Conservation (phyloP, 1,140 invertebrate genomes). For the Aphelinus certus region DNA sequence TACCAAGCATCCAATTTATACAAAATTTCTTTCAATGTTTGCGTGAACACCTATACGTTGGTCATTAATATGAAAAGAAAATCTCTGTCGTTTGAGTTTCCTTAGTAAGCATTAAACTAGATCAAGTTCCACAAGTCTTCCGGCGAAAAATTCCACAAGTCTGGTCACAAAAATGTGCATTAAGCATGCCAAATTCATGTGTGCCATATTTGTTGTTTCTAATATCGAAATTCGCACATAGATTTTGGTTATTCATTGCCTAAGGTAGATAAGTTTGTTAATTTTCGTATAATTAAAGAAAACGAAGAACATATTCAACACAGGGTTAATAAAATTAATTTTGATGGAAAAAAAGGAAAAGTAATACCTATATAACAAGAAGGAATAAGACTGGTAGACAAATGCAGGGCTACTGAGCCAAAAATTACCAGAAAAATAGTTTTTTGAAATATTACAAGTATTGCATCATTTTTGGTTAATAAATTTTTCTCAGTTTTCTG, state of each 20-base stretch:
- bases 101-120: slow-evolving; percentile 20
- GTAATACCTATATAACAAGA: slow-evolving; percentile 53
- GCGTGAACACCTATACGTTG: slow-evolving; percentile 29
- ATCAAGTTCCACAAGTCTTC: slow-evolving; percentile 34
- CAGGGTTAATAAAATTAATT: slow-evolving; percentile 52
- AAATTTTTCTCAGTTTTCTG: too few species aligned
- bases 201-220: slow-evolving; percentile 48
- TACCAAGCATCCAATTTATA: slow-evolving; percentile 20
- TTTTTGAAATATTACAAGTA: slow-evolving; percentile 30
- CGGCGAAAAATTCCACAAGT: slow-evolving; percentile 32
- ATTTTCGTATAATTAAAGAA: slow-evolving; percentile 32
- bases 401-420: slow-evolving; percentile 50
- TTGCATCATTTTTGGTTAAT: background rate
- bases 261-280: slow-evolving; percentile 33
- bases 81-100: slow-evolving; percentile 22
- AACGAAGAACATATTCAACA: slow-evolving; percentile 43
- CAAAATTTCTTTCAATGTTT: slow-evolving; percentile 31
- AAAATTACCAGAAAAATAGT: slow-evolving; percentile 41
- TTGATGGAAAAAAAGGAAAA: slow-evolving; percentile 46
- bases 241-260: slow-evolving; percentile 37
- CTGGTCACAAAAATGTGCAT: slow-evolving; percentile 35
- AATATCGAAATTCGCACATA: slow-evolving; percentile 30
- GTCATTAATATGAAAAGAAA: slow-evolving; percentile 16
- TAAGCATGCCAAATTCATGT: slow-evolving; percentile 47
- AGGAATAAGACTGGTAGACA: slow-evolving; percentile 60